phyloP scores from a whole-genome alignment of 1,140 invertebrate genomes.

The Drosophila pectinifera region DNA sequence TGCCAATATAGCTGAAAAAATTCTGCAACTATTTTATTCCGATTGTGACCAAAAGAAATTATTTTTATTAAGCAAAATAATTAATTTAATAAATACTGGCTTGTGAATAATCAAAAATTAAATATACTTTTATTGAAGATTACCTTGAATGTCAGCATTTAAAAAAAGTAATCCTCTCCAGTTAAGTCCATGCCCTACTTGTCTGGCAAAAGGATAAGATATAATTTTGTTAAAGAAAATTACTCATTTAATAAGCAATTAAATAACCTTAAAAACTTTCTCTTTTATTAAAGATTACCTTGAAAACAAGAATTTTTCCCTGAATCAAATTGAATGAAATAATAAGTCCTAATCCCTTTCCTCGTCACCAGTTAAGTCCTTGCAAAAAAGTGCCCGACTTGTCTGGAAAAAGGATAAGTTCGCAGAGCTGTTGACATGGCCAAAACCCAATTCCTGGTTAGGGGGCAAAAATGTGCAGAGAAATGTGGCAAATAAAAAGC shows the following conservation, averaged over 20 bases:
- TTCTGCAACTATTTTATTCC: not conserved
- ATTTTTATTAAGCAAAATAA: too few relatives aligned
- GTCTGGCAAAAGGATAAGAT: too few relatives aligned
- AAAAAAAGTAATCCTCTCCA: too few relatives aligned
- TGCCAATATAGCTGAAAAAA: not conserved
- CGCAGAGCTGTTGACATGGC: conserved; percentile 23
- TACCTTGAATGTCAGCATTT: too few relatives aligned
- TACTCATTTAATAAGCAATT: too few relatives aligned
- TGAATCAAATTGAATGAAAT: not conserved
- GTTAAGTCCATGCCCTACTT: too few relatives aligned
- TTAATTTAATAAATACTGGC: not conserved
- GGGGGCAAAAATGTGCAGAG: conserved; percentile 26
- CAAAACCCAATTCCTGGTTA: conserved; percentile 5
- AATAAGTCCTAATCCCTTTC: not conserved
- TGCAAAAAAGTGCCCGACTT: not conserved
- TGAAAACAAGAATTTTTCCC: not conserved
- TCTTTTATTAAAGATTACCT: not conserved
- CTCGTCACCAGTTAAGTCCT: not conserved
- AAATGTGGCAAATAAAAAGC: conserved; percentile 58
- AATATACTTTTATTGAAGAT: not conserved
- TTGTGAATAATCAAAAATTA: not conserved
- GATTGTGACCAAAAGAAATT: too few relatives aligned
- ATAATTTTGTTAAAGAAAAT: too few relatives aligned
- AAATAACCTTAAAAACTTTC: too few relatives aligned
- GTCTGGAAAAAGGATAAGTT: conserved; percentile 20